A percentile compares a stretch with the other conserved stretches of the same genome.
These are phyloP conservation scores for Peromyscus nudipes DNA, from an alignment of 2,797 vertebrate species.

Conservation along the genomic window DNA sequence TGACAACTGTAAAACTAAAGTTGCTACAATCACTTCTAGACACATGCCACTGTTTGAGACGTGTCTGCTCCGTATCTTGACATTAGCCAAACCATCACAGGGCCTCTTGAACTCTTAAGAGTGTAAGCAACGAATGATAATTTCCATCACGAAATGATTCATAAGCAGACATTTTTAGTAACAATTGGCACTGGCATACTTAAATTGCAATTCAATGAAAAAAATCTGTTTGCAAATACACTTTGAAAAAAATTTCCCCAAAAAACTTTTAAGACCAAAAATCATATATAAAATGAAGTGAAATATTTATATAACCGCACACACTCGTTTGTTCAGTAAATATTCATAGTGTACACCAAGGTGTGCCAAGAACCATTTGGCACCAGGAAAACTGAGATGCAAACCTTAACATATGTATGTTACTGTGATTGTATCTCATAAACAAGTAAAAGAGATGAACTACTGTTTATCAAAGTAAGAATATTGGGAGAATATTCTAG, in stretches of 20 bases:
- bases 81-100: not conserved
- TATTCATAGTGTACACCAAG: not conserved
- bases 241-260: not conserved
- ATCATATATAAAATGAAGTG: slow-evolving; percentile 1
- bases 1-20: not conserved
- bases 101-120: not conserved
- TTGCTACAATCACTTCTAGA: not conserved
- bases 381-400: not conserved
- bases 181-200: not conserved
- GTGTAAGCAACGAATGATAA: not conserved
- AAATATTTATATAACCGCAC: slow-evolving; percentile 5
- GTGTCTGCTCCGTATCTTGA: not conserved
- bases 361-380: not conserved
- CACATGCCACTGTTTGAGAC: not conserved
- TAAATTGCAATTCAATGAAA: slow-evolving; percentile 31
- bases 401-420: not conserved
- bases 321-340: slow-evolving; percentile 14
- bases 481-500: not conserved
- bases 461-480: not conserved
- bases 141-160: not conserved
- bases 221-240: not conserved
- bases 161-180: slow-evolving; percentile 20
- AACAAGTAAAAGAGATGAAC: slow-evolving; percentile 4
- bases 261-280: slow-evolving; percentile 3
- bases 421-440: not conserved